Evolutionary conservation across 92 coral and sea anemone genomes (phyloP), one percentile per base, ranked within the genome.

Genomic region (Palythoa grandis): DNA sequence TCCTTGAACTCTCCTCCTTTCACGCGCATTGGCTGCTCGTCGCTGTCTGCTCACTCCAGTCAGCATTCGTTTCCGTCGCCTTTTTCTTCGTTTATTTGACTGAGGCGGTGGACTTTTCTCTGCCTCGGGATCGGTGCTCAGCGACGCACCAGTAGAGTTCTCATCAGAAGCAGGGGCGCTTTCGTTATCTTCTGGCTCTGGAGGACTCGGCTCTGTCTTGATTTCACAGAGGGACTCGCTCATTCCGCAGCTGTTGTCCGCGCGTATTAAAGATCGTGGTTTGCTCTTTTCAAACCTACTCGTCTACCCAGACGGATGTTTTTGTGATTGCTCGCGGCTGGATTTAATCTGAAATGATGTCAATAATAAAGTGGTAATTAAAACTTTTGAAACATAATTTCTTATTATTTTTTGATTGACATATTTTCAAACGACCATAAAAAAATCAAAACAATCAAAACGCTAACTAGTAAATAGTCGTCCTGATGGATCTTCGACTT

Each of bases 31-130:
- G 56, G 99, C 99, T 2, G 99, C 99, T 16, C 99, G 90, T 16
- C 99, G 92, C 67, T 96, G 99, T 56, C 99, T 89, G 47, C 99
- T 96, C 14, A 96, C 99, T 38, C 99, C 99, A 15, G 99, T 96
- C 71, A 96, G 87, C 99, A 96, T 94, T 70, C 99, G 91, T 58
- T 94, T 96, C 84, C 95, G 89, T 58, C 98, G 95, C 77, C 99
- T 88, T 57, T 95, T 94, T 88, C 85, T 80, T 19, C 85, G 73
- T 22, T 80, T 80, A 20, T 67, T 65, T 67, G 85, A 67, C 74
- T 65, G 85, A 43, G 85, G 85, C 39, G 85, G 85, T 29, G 85
- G 85, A 68, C 85, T 80, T 80, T 80, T 80, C 74, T 80, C 85
- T 25, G 85, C 85, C 74, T 80, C 85, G 15, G 85, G 85, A 80